Evolutionary conservation across 2,888 invertebrate genomes (phyloP).

Genomic region (Nemapogon koenigi): DNA sequence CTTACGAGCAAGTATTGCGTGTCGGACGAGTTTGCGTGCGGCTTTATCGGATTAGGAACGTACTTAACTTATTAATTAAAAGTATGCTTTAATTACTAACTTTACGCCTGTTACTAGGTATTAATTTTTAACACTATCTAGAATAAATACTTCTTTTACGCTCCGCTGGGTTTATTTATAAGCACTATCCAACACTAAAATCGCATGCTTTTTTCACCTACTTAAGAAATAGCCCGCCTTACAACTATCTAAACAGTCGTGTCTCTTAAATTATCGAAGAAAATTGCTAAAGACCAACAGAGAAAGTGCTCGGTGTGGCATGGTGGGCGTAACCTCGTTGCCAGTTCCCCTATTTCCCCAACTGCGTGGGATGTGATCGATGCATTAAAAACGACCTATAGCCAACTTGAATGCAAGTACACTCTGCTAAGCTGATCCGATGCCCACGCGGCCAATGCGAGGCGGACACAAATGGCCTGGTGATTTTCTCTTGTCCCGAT

Average conservation of each 20-base stretch:
- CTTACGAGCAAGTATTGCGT: conserved; percentile 22
- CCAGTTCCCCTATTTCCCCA: not conserved
- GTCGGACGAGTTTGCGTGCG: conserved; percentile 23
- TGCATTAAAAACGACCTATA: conserved; percentile 19
- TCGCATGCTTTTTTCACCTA: too few species aligned
- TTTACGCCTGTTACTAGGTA: too few species aligned
- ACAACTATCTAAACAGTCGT: too few species aligned
- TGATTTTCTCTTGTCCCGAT: not conserved
- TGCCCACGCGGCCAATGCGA: not conserved
- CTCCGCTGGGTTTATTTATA: too few species aligned
- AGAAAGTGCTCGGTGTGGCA: conserved; percentile 4
- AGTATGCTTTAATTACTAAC: conserved; percentile 8
- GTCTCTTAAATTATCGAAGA: too few species aligned
- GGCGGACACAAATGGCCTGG: not conserved
- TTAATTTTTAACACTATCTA: too few species aligned
- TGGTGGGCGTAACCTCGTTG: conserved; percentile 8
- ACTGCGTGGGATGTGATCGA: conserved; percentile 30
- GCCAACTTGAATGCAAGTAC: not conserved
- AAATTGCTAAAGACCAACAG: conserved; percentile 5
- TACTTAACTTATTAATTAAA: conserved; percentile 24
- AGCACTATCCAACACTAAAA: too few species aligned
- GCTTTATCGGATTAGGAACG: conserved; percentile 24
- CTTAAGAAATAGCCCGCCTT: too few species aligned
- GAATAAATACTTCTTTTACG: too few species aligned
- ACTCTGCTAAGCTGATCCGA: too few species aligned